These are phyloP conservation scores for Rhabdophis nuchalis DNA, from an alignment of 2,797 vertebrate species.

Conservation along the genomic window DNA sequence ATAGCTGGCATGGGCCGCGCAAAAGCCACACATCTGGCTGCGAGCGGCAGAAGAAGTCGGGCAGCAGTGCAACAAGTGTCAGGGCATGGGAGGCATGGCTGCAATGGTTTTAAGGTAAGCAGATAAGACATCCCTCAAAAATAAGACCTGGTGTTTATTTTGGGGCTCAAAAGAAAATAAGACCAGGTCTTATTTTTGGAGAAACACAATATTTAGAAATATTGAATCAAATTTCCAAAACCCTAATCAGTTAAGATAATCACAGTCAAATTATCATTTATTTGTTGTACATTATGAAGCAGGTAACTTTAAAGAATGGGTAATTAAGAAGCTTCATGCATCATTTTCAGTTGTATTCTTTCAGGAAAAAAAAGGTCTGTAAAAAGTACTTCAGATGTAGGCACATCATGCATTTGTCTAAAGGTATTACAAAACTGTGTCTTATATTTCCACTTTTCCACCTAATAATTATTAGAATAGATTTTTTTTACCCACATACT, in stretches of 20 bases:
- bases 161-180: no score
- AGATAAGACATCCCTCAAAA: no score
- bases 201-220: background rate
- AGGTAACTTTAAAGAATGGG: background rate
- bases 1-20: no score
- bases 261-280: background rate
- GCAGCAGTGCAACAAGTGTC: no score
- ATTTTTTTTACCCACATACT: background rate
- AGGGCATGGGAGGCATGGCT: no score
- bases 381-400: background rate
- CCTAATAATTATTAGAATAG: background rate
- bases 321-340: background rate
- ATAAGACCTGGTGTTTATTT: no score
- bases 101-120: no score
- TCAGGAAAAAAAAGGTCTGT: background rate
- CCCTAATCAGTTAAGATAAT: background rate
- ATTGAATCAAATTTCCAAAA: background rate
- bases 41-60: no score
- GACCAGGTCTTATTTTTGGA: no score
- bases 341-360: background rate
- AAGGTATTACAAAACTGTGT: background rate
- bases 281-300: background rate
- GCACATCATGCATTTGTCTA: background rate
- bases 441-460: background rate
- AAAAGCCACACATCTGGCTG: no score